Evolutionary conservation across 2,888 invertebrate genomes (phyloP).

Genomic region (Gastrophysa polygoni): DNA sequence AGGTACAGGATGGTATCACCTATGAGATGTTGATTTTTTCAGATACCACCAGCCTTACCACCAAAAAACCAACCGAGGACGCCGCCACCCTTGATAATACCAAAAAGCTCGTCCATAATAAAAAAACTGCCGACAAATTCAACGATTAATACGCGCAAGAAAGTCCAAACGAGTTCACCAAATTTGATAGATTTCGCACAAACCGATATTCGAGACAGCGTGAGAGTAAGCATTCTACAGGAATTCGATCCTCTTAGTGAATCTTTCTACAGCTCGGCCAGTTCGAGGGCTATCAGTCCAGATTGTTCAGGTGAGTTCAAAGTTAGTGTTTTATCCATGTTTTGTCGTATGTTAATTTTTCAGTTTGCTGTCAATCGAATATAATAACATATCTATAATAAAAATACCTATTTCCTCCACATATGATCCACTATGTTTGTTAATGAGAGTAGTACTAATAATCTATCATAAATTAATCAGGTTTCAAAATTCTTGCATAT

Average conservation of each 20-base stretch:
- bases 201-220: slow-evolving; percentile 61
- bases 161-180: slow-evolving; percentile 24
- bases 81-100: slow-evolving; percentile 47
- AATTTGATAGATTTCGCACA: slow-evolving; percentile 66
- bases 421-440: too few species aligned
- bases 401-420: too few species aligned
- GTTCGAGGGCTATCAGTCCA: slow-evolving; percentile 52
- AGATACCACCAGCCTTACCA: slow-evolving; percentile 52
- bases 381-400: too few species aligned
- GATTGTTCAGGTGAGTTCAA: slow-evolving; percentile 61
- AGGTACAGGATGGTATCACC: too few species aligned
- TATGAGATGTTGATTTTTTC: slow-evolving; percentile 11
- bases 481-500: too few species aligned
- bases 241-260: slow-evolving; percentile 82
- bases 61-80: slow-evolving; percentile 53
- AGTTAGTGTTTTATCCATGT: too few species aligned
- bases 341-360: too few species aligned
- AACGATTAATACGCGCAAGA: slow-evolving; percentile 26
- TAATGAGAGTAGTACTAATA: too few species aligned
- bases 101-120: slow-evolving; percentile 25
- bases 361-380: too few species aligned
- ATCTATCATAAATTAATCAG: too few species aligned
- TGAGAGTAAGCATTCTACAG: slow-evolving; percentile 76
- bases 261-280: slow-evolving; percentile 58
- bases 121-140: slow-evolving; percentile 30